Conservation (phyloP, 2,888 invertebrate genomes). For the Spicauda simplicius region DNA sequence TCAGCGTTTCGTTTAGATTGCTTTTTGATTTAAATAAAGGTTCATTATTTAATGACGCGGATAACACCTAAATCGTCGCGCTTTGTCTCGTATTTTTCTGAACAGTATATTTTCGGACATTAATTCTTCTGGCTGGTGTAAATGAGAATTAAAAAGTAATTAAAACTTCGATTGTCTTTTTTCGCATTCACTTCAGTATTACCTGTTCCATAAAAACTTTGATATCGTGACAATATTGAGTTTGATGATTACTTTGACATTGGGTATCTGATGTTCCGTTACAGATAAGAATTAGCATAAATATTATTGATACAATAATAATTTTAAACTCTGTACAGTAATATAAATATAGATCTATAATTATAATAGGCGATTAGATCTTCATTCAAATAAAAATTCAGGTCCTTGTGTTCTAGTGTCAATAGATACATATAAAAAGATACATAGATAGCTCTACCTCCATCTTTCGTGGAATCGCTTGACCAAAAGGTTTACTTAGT, state of each 20-base stretch:
- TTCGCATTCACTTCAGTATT: constrained; percentile 13
- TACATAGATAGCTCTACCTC: no score
- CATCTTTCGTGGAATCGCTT: no score
- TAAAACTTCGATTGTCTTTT: constrained; percentile 34
- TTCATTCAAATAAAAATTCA: no score
- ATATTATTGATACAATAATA: no score
- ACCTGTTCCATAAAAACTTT: constrained; percentile 14
- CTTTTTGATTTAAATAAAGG: neutral
- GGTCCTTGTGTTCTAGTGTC: no score
- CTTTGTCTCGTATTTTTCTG: constrained; percentile 2
- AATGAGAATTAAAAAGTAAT: constrained; percentile 32
- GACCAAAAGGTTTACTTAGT: no score
- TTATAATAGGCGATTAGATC: no score
- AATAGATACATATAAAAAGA: no score
- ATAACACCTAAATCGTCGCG: neutral
- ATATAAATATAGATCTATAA: no score
- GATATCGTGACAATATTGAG: neutral
- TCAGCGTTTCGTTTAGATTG: neutral
- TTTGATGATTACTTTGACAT: neutral
- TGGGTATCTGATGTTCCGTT: neutral
- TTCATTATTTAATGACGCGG: constrained; percentile 7
- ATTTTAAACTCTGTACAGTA: no score
- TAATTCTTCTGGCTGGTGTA: neutral
- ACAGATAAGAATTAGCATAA: neutral
- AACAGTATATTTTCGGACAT: constrained; percentile 7